A percentile compares a stretch with the other conserved stretches of the same genome.
Evolutionary conservation across 2,113 vertebrate genomes (phyloP).

Genomic region (Atherinomorus stipes): DNA sequence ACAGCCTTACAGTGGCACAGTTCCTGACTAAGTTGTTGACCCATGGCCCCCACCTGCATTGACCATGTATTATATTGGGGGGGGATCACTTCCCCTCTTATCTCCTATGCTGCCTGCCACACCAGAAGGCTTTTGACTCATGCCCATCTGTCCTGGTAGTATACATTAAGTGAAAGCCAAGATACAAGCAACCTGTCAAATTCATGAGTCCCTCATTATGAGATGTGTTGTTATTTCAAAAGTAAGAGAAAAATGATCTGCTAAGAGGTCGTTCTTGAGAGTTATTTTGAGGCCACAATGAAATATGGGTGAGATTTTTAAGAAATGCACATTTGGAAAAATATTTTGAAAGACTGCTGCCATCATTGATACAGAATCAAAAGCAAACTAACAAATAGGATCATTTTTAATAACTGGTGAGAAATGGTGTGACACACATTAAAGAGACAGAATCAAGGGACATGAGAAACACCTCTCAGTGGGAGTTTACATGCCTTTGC

Average conservation of each 20-base stretch:
- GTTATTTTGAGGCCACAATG: constrained; percentile 10
- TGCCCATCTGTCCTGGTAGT: constrained; percentile 83
- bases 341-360: constrained; percentile 3
- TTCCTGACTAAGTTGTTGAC: constrained; percentile 83
- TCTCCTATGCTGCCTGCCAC: constrained; percentile 67
- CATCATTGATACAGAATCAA: not conserved
- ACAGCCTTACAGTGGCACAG: constrained; percentile 76
- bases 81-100: constrained; percentile 61
- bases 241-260: constrained; percentile 23
- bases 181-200: constrained; percentile 67
- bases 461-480: constrained; percentile 34
- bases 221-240: constrained; percentile 42
- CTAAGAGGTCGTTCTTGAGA: constrained; percentile 19
- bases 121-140: constrained; percentile 87
- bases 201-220: constrained; percentile 59
- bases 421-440: constrained; percentile 13
- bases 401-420: constrained; percentile 12
- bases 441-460: constrained; percentile 18
- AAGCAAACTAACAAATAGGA: not conserved
- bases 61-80: constrained; percentile 72
- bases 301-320: not conserved
- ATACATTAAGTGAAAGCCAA: constrained; percentile 79
- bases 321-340: not conserved
- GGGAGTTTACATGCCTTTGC: constrained; percentile 43
- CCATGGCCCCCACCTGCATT: constrained; percentile 81